Evolutionary conservation across 2,888 invertebrate genomes (phyloP).

Genomic region (Dromius quadrimaculatus): DNA sequence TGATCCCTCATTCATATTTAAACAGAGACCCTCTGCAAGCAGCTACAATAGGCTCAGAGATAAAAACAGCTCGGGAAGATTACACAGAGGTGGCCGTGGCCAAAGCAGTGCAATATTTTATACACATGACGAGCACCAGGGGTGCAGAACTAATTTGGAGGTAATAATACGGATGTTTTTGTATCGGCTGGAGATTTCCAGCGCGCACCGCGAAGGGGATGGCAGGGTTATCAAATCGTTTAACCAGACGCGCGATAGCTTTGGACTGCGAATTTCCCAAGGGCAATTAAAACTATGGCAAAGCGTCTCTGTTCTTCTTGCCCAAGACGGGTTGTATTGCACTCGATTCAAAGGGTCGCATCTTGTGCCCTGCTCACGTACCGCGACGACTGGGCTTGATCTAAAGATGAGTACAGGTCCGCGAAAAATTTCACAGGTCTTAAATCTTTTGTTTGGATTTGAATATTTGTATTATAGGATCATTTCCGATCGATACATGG

Average conservation of each 20-base stretch:
- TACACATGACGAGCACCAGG: conserved; percentile 42
- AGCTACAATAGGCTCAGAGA: conserved; percentile 24
- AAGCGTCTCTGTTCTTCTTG: conserved; percentile 34
- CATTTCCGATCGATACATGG: no score
- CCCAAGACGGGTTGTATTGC: neutral
- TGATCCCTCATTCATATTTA: conserved; percentile 28
- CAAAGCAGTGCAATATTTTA: conserved; percentile 29
- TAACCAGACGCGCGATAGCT: conserved; percentile 50
- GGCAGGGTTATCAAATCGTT: conserved; percentile 54
- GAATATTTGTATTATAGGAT: no score
- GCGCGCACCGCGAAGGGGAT: conserved; percentile 6
- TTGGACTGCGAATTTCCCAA: conserved; percentile 56
- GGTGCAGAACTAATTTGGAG: conserved; percentile 51
- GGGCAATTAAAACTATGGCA: conserved; percentile 57
- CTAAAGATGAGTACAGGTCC: neutral
- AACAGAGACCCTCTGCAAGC: neutral
- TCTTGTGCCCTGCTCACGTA: conserved; percentile 20
- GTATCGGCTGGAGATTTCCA: conserved; percentile 46
- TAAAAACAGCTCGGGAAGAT: conserved; percentile 38
- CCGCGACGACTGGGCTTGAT: neutral
- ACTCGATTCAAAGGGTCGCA: conserved; percentile 14
- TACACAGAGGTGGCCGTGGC: conserved; percentile 37
- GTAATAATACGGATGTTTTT: conserved; percentile 52
- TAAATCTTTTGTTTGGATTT: no score
- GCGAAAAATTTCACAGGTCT: no score